Evolutionary conservation across 2,113 vertebrate species (phyloP).

Genomic region (Oncorhynchus masou): DNA sequence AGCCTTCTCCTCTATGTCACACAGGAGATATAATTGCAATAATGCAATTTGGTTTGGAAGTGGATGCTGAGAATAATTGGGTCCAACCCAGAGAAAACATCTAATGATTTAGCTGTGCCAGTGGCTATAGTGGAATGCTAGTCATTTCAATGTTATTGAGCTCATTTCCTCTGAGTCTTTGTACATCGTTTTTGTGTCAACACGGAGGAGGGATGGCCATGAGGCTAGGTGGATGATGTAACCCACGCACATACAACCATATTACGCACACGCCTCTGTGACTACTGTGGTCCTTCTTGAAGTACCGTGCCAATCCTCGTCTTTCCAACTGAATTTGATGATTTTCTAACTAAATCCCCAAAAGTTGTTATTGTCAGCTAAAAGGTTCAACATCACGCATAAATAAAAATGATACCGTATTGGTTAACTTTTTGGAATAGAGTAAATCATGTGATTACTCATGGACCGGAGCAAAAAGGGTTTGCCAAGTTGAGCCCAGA

Average conservation of each 20-base stretch:
- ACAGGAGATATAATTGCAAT: conserved; percentile 66
- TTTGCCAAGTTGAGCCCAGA: not conserved
- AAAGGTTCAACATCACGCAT: too few species aligned
- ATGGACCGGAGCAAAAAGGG: not conserved
- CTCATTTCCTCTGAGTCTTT: conserved; percentile 74
- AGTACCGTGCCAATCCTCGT: not conserved
- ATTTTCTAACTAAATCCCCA: too few species aligned
- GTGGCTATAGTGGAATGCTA: conserved; percentile 74
- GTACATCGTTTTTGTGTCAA: conserved; percentile 62
- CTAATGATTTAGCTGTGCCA: conserved; percentile 72
- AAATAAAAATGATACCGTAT: too few species aligned
- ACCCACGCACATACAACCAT: conserved; percentile 68
- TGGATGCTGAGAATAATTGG: conserved; percentile 74
- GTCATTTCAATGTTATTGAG: conserved; percentile 66
- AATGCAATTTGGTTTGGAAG: conserved; percentile 76
- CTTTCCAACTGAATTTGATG: not conserved
- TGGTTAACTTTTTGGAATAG: too few species aligned
- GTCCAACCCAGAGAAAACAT: conserved; percentile 66
- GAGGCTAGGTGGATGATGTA: conserved; percentile 68
- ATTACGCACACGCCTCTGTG: conserved; percentile 70
- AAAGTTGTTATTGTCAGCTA: too few species aligned
- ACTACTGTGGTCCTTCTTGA: conserved; percentile 51
- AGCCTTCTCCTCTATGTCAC: conserved; percentile 50
- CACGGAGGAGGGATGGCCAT: conserved; percentile 60
- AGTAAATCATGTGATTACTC: too few species aligned